phyloP scores from a whole-genome alignment of 2,888 invertebrate genomes.

The Marasmarcha lunaedactyla region DNA sequence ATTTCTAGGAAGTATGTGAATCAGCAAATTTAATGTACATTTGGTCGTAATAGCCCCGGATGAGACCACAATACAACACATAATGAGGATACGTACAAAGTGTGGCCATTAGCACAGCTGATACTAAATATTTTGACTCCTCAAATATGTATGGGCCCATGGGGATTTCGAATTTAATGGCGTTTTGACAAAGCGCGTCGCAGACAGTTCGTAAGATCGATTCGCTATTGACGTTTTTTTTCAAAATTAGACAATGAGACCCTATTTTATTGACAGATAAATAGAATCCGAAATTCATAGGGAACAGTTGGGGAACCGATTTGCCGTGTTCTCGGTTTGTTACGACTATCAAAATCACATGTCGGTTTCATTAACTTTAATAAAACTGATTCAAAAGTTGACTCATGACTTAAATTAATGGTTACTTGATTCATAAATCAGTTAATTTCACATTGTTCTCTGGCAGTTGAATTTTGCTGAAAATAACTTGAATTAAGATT shows the following conservation, averaged over 20 bases:
- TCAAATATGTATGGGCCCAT: slow-evolving; percentile 53
- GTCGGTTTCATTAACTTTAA: slow-evolving; percentile 30
- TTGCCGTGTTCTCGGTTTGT: slow-evolving; percentile 55
- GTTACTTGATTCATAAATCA: background rate
- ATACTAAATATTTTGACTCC: slow-evolving; percentile 67
- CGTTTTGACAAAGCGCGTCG: slow-evolving; percentile 42
- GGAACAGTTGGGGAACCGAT: slow-evolving; percentile 59
- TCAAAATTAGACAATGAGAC: slow-evolving; percentile 50
- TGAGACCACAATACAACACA: slow-evolving; percentile 46
- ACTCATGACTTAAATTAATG: no score
- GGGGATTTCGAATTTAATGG: slow-evolving; percentile 44
- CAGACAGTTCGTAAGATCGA: slow-evolving; percentile 60
- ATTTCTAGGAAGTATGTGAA: no score
- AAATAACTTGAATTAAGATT: background rate
- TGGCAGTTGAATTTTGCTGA: background rate
- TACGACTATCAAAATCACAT: slow-evolving; percentile 65
- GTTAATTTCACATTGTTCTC: background rate
- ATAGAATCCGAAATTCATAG: slow-evolving; percentile 35
- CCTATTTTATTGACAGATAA: slow-evolving; percentile 59
- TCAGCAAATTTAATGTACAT: slow-evolving; percentile 26
- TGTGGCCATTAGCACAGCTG: slow-evolving; percentile 55
- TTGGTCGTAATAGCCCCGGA: slow-evolving; percentile 43
- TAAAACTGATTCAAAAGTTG: slow-evolving; percentile 3
- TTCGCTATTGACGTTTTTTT: slow-evolving; percentile 68
- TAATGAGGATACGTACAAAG: slow-evolving; percentile 50